Conservation (phyloP, 2,797 vertebrate species). For the Salmo trutta region DNA sequence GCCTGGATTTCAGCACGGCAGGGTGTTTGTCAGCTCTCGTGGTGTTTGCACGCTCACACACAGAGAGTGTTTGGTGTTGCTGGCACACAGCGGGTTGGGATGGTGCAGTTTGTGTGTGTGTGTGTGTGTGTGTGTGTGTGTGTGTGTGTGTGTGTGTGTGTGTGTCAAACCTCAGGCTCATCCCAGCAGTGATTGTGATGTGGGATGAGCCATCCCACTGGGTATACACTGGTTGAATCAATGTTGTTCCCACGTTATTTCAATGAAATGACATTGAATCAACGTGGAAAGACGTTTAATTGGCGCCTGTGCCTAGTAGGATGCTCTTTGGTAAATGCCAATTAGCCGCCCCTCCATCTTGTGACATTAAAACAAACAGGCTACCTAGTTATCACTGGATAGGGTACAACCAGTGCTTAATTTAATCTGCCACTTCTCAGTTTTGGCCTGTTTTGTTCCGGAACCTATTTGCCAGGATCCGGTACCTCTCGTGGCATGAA, state of each 20-base stretch:
- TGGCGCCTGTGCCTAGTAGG: too few species aligned
- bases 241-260: too few species aligned
- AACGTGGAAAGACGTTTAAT: too few species aligned
- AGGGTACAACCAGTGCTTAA: not conserved
- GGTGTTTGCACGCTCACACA: constrained; percentile 53
- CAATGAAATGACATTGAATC: too few species aligned
- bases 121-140: not conserved
- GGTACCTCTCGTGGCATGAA: too few species aligned
- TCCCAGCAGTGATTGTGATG: constrained; percentile 69
- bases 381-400: not conserved
- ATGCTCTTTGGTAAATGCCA: constrained; percentile 67
- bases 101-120: not conserved
- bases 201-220: constrained; percentile 37
- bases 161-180: not conserved
- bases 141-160: not conserved
- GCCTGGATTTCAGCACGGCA: constrained; percentile 30
- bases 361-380: constrained; percentile 67
- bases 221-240: too few species aligned
- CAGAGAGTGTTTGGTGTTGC: too few species aligned
- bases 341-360: constrained; percentile 73
- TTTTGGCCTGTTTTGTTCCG: too few species aligned
- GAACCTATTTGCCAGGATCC: too few species aligned
- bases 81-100: too few species aligned
- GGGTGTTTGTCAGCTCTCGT: constrained; percentile 58
- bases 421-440: too few species aligned